Conservation (phyloP, 2,888 invertebrate genomes). For the Phymatocera aterrima region DNA sequence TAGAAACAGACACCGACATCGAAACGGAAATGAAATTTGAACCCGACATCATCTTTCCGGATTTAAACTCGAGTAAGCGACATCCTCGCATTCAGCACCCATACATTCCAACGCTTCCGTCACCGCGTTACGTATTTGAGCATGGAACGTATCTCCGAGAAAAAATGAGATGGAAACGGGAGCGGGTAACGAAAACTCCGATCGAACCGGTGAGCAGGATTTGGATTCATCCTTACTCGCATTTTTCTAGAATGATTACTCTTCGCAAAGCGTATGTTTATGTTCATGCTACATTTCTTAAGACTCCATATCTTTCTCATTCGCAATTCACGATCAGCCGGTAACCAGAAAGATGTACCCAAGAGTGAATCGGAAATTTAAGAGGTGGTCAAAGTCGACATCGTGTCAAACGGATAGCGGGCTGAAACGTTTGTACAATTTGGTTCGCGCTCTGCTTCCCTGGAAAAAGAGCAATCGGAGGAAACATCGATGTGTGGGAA, state of each 20-base stretch:
- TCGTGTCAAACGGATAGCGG: slow-evolving; percentile 23
- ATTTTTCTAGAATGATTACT: background rate
- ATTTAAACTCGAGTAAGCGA: slow-evolving; percentile 1
- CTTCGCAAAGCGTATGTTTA: background rate
- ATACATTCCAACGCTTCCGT: background rate
- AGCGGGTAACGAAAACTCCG: background rate
- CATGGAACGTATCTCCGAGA: background rate
- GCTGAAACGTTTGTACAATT: background rate
- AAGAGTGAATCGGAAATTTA: background rate
- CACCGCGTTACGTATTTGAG: background rate
- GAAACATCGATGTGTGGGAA: slow-evolving; percentile 6
- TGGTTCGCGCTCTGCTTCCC: background rate
- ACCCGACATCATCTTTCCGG: slow-evolving; percentile 19
- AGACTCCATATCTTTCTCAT: background rate
- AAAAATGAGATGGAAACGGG: background rate
- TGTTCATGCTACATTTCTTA: background rate
- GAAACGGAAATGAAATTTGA: background rate
- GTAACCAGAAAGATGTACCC: background rate
- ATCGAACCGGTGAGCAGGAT: slow-evolving; percentile 18
- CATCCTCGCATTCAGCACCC: background rate
- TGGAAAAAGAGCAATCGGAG: slow-evolving; percentile 11
- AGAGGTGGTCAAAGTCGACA: background rate
- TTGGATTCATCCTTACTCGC: background rate
- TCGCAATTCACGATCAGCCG: background rate
- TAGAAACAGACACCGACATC: background rate